These are phyloP conservation scores for Proales similis DNA, from an alignment of 1,140 invertebrate species.

Conservation along the genomic window DNA sequence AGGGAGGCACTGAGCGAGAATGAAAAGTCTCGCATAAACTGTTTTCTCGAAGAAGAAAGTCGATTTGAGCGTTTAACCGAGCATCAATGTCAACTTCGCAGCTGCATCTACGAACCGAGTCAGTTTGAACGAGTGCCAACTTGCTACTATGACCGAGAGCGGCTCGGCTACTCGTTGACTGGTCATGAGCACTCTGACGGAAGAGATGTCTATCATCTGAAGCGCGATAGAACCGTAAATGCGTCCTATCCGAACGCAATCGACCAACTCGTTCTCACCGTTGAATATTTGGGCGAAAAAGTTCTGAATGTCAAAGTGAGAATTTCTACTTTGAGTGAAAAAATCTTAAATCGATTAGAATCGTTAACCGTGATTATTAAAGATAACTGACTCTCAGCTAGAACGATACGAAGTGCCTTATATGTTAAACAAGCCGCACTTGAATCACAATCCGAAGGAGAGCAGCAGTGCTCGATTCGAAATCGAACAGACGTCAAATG, in stretches of 20 bases:
- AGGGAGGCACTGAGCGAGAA: slow-evolving; percentile 1
- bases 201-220: not conserved
- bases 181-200: not conserved
- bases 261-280: slow-evolving; percentile 12
- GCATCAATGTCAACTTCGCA: slow-evolving; percentile 26
- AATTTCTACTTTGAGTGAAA: too few relatives aligned
- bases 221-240: not conserved
- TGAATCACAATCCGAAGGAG: slow-evolving; percentile 4
- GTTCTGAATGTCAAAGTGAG: slow-evolving; percentile 18
- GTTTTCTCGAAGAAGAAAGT: slow-evolving; percentile 20
- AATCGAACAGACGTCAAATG: not conserved
- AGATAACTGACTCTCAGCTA: not conserved
- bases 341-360: not conserved
- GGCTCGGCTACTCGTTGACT: slow-evolving; percentile 9
- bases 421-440: slow-evolving; percentile 6
- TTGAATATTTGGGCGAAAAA: slow-evolving; percentile 30
- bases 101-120: slow-evolving; percentile 25
- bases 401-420: slow-evolving; percentile 34
- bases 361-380: not conserved
- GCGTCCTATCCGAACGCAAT: slow-evolving; percentile 20
- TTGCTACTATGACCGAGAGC: slow-evolving; percentile 24
- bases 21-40: slow-evolving; percentile 21
- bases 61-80: slow-evolving; percentile 22
- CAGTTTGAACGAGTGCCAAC: slow-evolving; percentile 17
- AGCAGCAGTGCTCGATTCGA: slow-evolving; percentile 32